Conservation (phyloP, 1,140 invertebrate species). For the Drosophila rhopaloa region DNA sequence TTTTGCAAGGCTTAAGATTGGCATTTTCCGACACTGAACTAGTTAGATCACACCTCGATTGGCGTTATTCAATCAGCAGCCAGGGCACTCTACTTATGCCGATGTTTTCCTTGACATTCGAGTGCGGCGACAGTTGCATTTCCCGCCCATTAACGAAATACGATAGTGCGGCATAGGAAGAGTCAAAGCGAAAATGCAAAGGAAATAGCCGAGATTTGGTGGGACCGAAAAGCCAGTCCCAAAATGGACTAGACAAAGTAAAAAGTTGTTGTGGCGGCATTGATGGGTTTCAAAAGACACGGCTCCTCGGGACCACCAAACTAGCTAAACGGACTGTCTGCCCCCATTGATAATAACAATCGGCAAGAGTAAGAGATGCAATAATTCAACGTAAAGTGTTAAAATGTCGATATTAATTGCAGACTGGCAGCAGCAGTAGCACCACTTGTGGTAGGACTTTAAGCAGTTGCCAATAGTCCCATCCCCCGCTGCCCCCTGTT, state of each 20-base stretch:
- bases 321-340: conserved; percentile 54
- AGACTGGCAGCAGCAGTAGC: conserved; percentile 43
- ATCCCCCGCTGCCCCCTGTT: conserved; percentile 10
- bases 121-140: conserved; percentile 55
- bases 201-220: conserved; percentile 48
- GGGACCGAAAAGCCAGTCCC: conserved; percentile 29
- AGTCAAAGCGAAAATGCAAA: conserved; percentile 36
- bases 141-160: conserved; percentile 60
- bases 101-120: conserved; percentile 39
- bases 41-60: conserved; percentile 39
- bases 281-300: conserved; percentile 16
- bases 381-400: conserved; percentile 82
- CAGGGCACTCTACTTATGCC: conserved; percentile 12
- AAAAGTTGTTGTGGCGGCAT: conserved; percentile 21
- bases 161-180: conserved; percentile 28
- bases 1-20: conserved; percentile 12
- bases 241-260: conserved; percentile 9
- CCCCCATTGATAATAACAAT: conserved; percentile 76
- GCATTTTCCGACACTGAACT: conserved; percentile 32
- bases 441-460: conserved; percentile 18
- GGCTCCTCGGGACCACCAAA: conserved; percentile 34
- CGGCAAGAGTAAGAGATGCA: conserved; percentile 75
- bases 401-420: conserved; percentile 84
- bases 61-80: conserved; percentile 38
- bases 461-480: conserved; percentile 4